Base-by-base conservation (phyloP, 2,797 vertebrate genomes). In the Melanotaenia trifasciata region DNA sequence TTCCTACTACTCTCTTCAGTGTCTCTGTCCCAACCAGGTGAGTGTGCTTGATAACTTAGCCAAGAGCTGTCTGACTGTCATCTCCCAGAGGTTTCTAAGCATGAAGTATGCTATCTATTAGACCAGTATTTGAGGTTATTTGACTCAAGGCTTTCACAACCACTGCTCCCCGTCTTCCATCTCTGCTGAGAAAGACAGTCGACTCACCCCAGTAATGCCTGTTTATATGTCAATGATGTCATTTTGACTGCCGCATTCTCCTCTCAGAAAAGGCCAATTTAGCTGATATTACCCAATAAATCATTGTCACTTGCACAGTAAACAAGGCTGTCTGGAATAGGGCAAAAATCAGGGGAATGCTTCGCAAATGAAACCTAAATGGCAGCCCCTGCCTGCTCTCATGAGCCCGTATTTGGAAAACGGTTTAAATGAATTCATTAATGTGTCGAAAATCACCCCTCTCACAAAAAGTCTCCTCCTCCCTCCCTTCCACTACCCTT, bases 21-120 rank as follows among this genome's bases (percentile, higher is more conserved):
- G 97, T 95, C 97, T 99, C 89, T 99, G 98, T 87, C 98, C 98
- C 28, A 99, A 97, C 94, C 98, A 98, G 97, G 98, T 99, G 89
- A 95, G 97, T 76, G 12, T 0, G 59, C 67, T 64, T 59, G 58
- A 84, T 68, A 81, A 81, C 61, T 80, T 56, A 72, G 79, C 81
- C 75, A 72, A 56, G 71, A 81, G 86, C 79, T 70, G 78, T 85
- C 86, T 79, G 54, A 40, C 91, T 91, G 90, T 93, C 91, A 90
- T 78, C 88, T 70, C 81, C 73, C 66, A 36, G 79, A 86, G 80
- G 70, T 88, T 84, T 90, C 84, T 87, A 90, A 91, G 88, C 85
- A 84, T 93, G 91, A 93, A 92, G 90, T 87, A 93, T 93, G 88
- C 90, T 87, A 89, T 93, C 91, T 86, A 94, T 94, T 93, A 93